Conservation (phyloP, 2,888 invertebrate species). For the Eledona agricola region DNA sequence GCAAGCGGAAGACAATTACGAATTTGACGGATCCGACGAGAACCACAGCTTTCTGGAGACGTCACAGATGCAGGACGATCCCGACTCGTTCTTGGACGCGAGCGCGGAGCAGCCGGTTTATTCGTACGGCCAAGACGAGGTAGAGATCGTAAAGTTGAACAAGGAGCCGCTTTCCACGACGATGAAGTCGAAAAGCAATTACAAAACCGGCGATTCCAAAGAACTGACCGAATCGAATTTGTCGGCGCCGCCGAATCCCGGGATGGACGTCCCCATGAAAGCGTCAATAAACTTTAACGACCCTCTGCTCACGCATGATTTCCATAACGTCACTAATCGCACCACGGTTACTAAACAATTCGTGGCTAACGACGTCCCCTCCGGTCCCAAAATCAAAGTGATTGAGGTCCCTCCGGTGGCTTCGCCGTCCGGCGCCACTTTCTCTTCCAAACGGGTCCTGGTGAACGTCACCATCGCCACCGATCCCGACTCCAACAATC, state of each 20-base stretch:
- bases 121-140: conserved; percentile 60
- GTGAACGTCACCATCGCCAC: conserved; percentile 85
- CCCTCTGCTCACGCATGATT: conserved; percentile 42
- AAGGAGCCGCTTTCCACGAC: conserved; percentile 50
- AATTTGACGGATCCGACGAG: conserved; percentile 30
- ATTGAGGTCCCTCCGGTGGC: conserved; percentile 55
- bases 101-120: too few relatives aligned
- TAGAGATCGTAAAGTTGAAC: conserved; percentile 63
- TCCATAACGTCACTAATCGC: conserved; percentile 48
- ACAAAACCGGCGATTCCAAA: conserved; percentile 49
- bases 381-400: conserved; percentile 52
- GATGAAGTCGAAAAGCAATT: conserved; percentile 50
- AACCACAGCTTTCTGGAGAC: conserved; percentile 31
- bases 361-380: conserved; percentile 42
- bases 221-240: conserved; percentile 56
- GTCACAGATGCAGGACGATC: conserved; percentile 33
- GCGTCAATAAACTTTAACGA: conserved; percentile 46
- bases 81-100: conserved; percentile 32
- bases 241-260: conserved; percentile 40
- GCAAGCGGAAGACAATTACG: conserved; percentile 25
- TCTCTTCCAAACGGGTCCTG: conserved; percentile 70
- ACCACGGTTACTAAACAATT: conserved; percentile 42
- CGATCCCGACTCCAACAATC: conserved; percentile 67
- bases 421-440: conserved; percentile 56
- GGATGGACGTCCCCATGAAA: conserved; percentile 40